These are phyloP conservation scores for Prunella himalayana DNA, from an alignment of 2,113 vertebrate species.

Conservation along the genomic window DNA sequence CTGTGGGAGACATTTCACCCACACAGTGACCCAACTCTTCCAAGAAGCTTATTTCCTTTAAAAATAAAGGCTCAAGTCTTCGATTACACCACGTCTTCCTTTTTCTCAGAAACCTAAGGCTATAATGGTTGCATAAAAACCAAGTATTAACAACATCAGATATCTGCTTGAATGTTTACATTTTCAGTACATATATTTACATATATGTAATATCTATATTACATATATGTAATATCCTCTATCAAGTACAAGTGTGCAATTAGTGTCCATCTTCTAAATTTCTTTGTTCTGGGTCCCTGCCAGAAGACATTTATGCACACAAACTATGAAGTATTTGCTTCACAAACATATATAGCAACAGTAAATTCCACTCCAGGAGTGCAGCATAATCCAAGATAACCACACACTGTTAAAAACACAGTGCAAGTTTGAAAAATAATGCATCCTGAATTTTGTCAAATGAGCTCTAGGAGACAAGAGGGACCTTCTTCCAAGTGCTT, in stretches of 20 bases:
- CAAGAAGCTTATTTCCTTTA: neutral
- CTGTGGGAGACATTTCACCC: neutral
- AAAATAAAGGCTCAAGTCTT: neutral
- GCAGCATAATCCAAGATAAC: neutral
- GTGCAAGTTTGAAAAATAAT: neutral
- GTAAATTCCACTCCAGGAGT: neutral
- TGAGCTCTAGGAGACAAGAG: neutral
- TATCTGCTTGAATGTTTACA: neutral
- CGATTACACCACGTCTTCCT: neutral
- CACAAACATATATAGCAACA: neutral
- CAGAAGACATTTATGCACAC: neutral
- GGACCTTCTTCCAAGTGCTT: neutral
- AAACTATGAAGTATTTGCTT: neutral
- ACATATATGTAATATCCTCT: neutral
- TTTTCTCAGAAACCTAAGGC: neutral
- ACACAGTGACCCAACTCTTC: neutral
- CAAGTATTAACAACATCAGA: neutral
- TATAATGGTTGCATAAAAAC: neutral
- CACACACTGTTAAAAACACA: fast-evolving
- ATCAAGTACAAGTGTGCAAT: fast-evolving
- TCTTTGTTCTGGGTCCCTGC: neutral
- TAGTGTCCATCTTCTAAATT: neutral
- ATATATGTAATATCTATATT: neutral
- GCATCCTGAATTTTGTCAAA: neutral
- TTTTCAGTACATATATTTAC: neutral